Conservation (phyloP, 2,888 invertebrate species). For the Gastracanthus pulcherrimus region DNA sequence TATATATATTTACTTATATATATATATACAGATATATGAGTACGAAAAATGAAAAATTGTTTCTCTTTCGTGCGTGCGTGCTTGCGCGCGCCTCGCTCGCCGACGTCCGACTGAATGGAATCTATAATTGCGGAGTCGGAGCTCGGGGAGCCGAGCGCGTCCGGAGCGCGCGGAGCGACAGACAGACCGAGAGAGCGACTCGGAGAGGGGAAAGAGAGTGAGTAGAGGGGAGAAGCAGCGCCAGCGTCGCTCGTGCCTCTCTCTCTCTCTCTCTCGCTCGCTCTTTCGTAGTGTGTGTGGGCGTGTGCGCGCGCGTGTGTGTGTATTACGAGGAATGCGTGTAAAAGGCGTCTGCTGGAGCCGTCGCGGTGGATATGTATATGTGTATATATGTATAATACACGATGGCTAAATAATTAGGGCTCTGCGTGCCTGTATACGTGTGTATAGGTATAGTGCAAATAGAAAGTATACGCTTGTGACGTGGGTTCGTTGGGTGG, state of each 20-base stretch:
- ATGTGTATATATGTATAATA: too few relatives aligned
- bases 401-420: too few relatives aligned
- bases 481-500: too few relatives aligned
- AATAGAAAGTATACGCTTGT: too few relatives aligned
- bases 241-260: neutral
- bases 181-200: neutral
- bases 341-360: neutral
- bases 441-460: too few relatives aligned
- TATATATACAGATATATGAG: too few relatives aligned
- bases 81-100: slow-evolving; percentile 20
- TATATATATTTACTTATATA: too few relatives aligned
- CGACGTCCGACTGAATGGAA: slow-evolving; percentile 52
- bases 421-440: too few relatives aligned
- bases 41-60: too few relatives aligned
- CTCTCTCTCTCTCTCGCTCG: neutral
- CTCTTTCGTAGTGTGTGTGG: neutral
- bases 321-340: neutral
- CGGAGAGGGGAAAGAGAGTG: neutral
- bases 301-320: neutral
- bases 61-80: too few relatives aligned
- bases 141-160: too few relatives aligned
- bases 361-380: neutral
- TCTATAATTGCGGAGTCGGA: slow-evolving; percentile 30
- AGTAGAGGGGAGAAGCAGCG: neutral
- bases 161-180: neutral